Percentiles rank a stretch among this genome's conserved stretches.
Conservation (phyloP, 37 sponge, comb jelly and placozoan species). For the Cladorhizidae sp. region DNA sequence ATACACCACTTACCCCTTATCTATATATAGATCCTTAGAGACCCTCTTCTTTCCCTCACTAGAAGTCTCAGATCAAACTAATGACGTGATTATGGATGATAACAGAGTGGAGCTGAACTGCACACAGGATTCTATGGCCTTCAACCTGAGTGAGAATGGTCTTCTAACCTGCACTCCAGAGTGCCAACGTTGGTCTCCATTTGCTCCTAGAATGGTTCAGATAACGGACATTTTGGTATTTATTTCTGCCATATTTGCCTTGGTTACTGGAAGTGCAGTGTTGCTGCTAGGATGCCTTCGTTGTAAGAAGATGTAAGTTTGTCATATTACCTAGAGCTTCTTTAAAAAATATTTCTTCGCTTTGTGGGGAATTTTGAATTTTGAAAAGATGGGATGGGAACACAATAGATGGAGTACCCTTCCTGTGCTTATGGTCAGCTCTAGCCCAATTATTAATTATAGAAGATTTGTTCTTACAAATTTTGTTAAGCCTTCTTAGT, state of each 20-base stretch:
- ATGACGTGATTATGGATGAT: neutral
- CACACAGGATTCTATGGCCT: neutral
- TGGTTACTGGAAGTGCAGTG: slow-evolving; percentile 15
- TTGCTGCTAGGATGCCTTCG: slow-evolving; percentile 28
- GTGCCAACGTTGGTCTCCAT: slow-evolving; percentile 18
- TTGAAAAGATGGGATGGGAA: too few species aligned
- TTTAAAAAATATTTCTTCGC: too few species aligned
- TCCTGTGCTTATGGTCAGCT: neutral
- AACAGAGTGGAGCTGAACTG: neutral
- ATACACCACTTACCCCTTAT: too few species aligned
- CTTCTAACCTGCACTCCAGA: neutral
- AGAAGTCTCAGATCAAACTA: too few species aligned
- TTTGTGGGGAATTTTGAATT: too few species aligned
- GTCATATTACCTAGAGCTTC: too few species aligned
- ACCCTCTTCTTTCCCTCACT: too few species aligned
- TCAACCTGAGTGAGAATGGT: neutral
- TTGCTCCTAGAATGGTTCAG: neutral
- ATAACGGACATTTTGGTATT: slow-evolving; percentile 9
- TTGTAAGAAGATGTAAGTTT: slow-evolving; percentile 43
- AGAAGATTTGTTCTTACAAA: too few species aligned
- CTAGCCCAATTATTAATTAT: too few species aligned
- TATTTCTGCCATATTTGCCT: neutral
- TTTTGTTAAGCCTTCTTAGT: too few species aligned
- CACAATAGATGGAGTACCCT: neutral
- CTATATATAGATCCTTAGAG: too few species aligned